These are phyloP conservation scores for cattle (Bos taurus) DNA, from an alignment of 2,113 vertebrate species.

Conservation along the genomic window ARS-UCD2.0 NC_037347.1:62626001-62626500, in stretches of 20 bases:
- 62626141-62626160: not conserved
- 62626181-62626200: not conserved
- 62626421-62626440: not conserved
- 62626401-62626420: not conserved
- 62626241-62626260: rapidly evolving
- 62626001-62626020: rapidly evolving
- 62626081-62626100: not conserved
- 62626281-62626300: rapidly evolving
- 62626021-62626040: not conserved
- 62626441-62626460: too few species aligned
- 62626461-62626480: not conserved
- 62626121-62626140: not conserved
- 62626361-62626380: not conserved
- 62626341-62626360: not conserved
- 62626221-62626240: not conserved
- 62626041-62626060: not conserved
- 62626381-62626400: not conserved
- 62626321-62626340: not conserved
- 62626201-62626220: not conserved
- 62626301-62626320: rapidly evolving
- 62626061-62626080: not conserved
- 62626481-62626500: not conserved
- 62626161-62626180: not conserved
- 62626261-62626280: not conserved
- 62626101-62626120: not conserved